phyloP scores from a whole-genome alignment of 1,140 invertebrate species.

The Megathymus violae region DNA sequence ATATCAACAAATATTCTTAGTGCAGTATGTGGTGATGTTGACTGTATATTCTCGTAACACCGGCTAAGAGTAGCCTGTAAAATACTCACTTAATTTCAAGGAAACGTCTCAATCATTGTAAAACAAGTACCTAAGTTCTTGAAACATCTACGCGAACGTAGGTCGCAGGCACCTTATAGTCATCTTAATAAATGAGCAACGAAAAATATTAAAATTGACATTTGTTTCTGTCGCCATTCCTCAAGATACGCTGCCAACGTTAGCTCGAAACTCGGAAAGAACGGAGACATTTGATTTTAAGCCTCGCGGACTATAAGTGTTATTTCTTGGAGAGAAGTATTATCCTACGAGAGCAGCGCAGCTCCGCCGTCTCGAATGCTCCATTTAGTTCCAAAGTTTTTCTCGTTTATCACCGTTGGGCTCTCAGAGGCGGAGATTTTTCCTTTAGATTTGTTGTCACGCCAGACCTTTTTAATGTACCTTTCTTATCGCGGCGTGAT shows the following conservation, averaged over 20 bases:
- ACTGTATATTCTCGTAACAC: too few relatives aligned
- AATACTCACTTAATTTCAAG: too few relatives aligned
- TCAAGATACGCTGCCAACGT: constrained; percentile 62
- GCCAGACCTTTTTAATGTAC: constrained; percentile 84
- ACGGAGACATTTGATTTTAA: constrained; percentile 83
- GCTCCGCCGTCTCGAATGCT: constrained; percentile 81
- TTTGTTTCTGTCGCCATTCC: constrained; percentile 68
- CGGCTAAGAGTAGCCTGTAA: too few relatives aligned
- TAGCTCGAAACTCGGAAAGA: constrained; percentile 66
- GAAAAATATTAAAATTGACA: constrained; percentile 55
- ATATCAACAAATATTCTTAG: too few relatives aligned
- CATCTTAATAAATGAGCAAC: constrained; percentile 9
- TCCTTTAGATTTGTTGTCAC: constrained; percentile 85
- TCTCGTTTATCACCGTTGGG: constrained; percentile 84
- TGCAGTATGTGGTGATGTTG: too few relatives aligned
- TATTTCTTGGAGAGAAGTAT: constrained; percentile 82
- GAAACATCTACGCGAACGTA: not conserved
- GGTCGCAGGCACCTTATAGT: not conserved
- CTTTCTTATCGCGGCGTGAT: constrained; percentile 80
- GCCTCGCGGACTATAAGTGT: constrained; percentile 82
- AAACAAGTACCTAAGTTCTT: too few relatives aligned
- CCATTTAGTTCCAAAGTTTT: constrained; percentile 84
- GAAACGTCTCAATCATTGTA: too few relatives aligned
- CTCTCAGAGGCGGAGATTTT: constrained; percentile 83
- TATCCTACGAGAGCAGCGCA: constrained; percentile 79